These are phyloP conservation scores for Aurelia aurita DNA, from an alignment of 30 jellyfish, hydroid and myxozoan species.

Conservation along the genomic window DNA sequence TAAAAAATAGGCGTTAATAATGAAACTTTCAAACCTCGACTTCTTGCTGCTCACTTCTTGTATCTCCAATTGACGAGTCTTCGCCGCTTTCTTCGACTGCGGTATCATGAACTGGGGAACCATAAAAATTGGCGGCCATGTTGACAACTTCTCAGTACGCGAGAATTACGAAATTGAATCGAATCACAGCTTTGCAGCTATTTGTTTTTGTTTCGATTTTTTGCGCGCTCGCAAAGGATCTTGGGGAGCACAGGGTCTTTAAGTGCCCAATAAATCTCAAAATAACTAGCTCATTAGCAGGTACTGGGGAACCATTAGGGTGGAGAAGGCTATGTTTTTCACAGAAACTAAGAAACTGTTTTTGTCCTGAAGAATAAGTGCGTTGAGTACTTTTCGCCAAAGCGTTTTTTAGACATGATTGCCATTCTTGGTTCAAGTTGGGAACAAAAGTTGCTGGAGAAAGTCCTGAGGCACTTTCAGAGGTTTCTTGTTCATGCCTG, in stretches of 20 bases:
- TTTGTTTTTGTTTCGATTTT: too few species aligned
- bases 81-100: conserved; percentile 6
- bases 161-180: not conserved
- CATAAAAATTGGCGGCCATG: conserved; percentile 18
- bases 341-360: too few species aligned
- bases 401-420: too few species aligned
- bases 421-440: too few species aligned
- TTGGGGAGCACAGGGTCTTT: conserved; percentile 30
- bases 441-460: too few species aligned
- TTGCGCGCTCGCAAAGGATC: too few species aligned
- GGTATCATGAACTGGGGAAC: not conserved
- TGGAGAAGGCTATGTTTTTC: too few species aligned
- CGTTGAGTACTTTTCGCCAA: too few species aligned
- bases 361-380: too few species aligned
- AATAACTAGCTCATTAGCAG: too few species aligned
- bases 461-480: not conserved
- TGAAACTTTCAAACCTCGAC: not conserved
- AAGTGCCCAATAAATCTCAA: not conserved
- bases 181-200: not conserved
- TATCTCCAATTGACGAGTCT: not conserved
- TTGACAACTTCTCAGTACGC: not conserved
- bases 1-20: not conserved
- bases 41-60: conserved; percentile 12
- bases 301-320: too few species aligned
- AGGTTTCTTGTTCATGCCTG: not conserved